phyloP scores from a whole-genome alignment of 2,797 vertebrate genomes.

The Danio albolineatus region DNA sequence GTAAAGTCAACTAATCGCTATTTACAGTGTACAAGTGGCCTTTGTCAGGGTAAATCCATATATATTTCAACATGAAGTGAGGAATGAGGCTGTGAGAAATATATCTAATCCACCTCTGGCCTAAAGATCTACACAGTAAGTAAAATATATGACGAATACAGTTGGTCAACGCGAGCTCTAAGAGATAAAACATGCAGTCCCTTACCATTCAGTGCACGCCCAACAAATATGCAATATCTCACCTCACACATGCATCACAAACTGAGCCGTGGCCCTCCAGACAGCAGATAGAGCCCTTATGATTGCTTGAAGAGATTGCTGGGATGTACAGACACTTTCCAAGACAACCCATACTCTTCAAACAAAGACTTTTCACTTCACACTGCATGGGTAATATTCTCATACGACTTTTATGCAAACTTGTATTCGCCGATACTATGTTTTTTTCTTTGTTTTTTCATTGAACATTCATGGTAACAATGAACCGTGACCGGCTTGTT shows the following conservation, averaged over 20 bases:
- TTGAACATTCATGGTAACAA: constrained; percentile 9
- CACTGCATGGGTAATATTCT: not conserved
- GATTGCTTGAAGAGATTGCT: constrained; percentile 21
- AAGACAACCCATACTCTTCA: not conserved
- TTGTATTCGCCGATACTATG: not conserved
- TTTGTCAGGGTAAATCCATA: not conserved
- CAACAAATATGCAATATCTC: constrained; percentile 29
- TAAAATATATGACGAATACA: not conserved
- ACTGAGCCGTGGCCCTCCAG: not conserved
- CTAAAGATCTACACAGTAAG: not conserved
- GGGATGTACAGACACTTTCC: not conserved
- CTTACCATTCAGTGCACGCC: constrained; percentile 25
- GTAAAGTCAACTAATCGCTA: too few species aligned
- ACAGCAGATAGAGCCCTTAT: constrained; percentile 6
- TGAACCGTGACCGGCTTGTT: constrained; percentile 24
- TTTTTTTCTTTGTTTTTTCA: not conserved
- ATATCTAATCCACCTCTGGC: not conserved
- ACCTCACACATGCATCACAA: constrained; percentile 20
- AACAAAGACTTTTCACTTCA: constrained; percentile 6
- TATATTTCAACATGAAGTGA: not conserved
- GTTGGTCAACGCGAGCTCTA: constrained; percentile 3
- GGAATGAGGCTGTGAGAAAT: not conserved
- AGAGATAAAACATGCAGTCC: constrained; percentile 34
- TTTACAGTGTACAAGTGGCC: not conserved
- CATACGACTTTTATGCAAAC: not conserved